Conservation (phyloP, 2,113 vertebrate genomes). For the Silurus glanis region DNA sequence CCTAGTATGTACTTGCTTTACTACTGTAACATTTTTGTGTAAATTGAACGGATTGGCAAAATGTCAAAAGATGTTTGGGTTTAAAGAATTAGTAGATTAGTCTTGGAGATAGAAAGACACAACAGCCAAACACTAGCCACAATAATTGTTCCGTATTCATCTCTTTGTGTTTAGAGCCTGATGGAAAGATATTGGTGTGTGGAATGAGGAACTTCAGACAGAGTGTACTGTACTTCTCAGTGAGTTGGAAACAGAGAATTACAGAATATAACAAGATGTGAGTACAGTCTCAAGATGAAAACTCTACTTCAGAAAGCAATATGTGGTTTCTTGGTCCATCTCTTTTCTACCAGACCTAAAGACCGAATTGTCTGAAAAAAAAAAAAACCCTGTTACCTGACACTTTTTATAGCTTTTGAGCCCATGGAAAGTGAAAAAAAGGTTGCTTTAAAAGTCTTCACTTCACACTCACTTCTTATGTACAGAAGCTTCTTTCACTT, state of each 20-base stretch:
- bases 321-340: constrained; percentile 15
- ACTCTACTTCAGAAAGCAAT: constrained; percentile 33
- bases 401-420: background rate
- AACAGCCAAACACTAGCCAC: background rate
- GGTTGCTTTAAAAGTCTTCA: background rate
- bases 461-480: background rate
- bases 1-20: background rate
- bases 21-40: background rate
- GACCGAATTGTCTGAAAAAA: constrained; percentile 3
- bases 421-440: background rate
- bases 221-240: constrained; percentile 1
- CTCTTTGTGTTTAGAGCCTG: constrained; percentile 38
- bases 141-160: constrained; percentile 18
- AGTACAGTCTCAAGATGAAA: constrained; percentile 33
- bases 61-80: constrained; percentile 2
- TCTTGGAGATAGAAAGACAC: constrained; percentile 19
- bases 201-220: constrained; percentile 36
- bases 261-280: constrained; percentile 27
- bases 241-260: constrained; percentile 31
- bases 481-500: background rate
- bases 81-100: constrained; percentile 15
- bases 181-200: constrained; percentile 41
- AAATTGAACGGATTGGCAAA: constrained; percentile 5
- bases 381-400: constrained; percentile 31
- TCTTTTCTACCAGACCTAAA: constrained; percentile 6